These are phyloP conservation scores for Halichoerus grypus DNA, from an alignment of 2,113 vertebrate genomes.

Conservation along the genomic window DNA sequence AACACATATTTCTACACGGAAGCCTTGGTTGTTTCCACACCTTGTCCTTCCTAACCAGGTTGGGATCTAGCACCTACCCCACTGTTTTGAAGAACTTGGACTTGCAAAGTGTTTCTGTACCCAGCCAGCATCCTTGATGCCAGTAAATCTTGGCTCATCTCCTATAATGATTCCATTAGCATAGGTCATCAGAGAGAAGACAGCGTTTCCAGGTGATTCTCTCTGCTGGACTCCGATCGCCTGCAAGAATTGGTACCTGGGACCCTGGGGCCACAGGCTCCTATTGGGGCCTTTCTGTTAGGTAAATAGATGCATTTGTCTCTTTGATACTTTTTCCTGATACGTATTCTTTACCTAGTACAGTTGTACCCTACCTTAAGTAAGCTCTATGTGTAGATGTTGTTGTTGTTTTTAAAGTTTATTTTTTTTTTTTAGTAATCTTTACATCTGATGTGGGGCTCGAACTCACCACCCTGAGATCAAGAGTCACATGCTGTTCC, in stretches of 20 bases:
- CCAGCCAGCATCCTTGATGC: background rate
- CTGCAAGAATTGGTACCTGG: background rate
- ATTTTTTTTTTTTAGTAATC: background rate
- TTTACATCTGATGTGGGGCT: background rate
- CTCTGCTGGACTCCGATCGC: background rate
- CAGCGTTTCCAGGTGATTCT: background rate
- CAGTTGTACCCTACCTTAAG: background rate
- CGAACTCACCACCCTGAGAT: background rate
- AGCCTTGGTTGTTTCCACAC: background rate
- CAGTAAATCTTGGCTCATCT: background rate
- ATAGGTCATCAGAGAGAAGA: background rate
- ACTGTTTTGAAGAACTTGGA: background rate
- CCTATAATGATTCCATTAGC: background rate
- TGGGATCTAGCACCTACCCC: background rate
- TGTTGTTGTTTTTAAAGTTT: background rate
- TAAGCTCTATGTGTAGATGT: background rate
- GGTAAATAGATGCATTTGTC: background rate
- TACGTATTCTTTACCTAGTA: background rate
- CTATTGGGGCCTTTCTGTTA: background rate
- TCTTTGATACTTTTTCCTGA: background rate
- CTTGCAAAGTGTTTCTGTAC: background rate
- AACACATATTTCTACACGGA: background rate
- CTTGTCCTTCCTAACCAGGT: background rate
- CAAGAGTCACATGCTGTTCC: background rate
- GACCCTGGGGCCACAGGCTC: background rate